These are phyloP conservation scores for Lepidocyrtinus sp. DNA, from an alignment of 2,888 invertebrate genomes.

Conservation along the genomic window DNA sequence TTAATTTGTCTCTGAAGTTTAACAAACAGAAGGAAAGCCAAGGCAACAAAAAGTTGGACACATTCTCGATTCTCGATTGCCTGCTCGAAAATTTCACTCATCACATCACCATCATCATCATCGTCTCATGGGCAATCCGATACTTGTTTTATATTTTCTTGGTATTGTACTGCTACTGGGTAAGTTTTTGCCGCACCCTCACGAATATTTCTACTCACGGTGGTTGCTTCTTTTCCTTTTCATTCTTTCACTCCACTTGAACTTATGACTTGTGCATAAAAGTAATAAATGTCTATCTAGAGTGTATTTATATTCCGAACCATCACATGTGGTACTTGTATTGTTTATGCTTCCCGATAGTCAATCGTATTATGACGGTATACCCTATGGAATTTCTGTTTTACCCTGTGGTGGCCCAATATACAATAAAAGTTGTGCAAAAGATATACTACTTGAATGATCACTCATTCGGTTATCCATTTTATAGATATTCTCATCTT, in stretches of 20 bases:
- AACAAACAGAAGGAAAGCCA: too few species aligned
- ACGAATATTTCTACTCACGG: constrained; percentile 39
- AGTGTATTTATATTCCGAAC: too few species aligned
- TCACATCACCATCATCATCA: not conserved
- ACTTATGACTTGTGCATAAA: constrained; percentile 41
- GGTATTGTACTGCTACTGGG: too few species aligned
- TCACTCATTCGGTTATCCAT: not conserved
- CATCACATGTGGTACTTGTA: too few species aligned
- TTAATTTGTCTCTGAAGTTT: constrained; percentile 25
- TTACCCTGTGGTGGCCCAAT: too few species aligned
- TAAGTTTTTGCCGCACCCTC: constrained; percentile 36
- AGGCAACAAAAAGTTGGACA: too few species aligned
- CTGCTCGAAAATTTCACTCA: not conserved
- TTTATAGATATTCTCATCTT: too few species aligned
- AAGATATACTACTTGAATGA: not conserved
- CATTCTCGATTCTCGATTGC: not conserved
- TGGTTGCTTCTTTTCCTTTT: constrained; percentile 2
- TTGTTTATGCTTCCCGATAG: too few species aligned
- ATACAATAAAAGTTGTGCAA: too few species aligned
- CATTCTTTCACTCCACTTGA: constrained; percentile 44
- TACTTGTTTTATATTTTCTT: constrained; percentile 29
- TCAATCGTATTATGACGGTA: too few species aligned
- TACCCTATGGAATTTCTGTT: too few species aligned
- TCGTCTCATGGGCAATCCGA: constrained; percentile 31
- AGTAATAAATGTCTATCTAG: constrained; percentile 12